Base-by-base conservation (phyloP, 2,797 vertebrate genomes). In the Cetoscarus ocellatus region DNA sequence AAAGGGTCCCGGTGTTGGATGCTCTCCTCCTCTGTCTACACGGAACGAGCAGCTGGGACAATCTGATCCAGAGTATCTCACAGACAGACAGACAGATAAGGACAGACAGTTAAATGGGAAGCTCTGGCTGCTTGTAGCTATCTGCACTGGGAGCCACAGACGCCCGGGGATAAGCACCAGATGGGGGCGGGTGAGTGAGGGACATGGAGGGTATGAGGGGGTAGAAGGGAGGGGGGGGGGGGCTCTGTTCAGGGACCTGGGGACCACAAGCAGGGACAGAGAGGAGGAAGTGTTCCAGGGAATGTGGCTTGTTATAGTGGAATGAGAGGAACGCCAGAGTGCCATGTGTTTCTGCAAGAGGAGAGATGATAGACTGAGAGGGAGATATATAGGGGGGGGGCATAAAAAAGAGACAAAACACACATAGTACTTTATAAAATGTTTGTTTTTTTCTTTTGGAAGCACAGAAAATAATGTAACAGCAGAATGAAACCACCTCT, bases 201-300 rank as follows among this genome's bases (percentile, higher is more conserved):
- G 61, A 38, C 83, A 51, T 0, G 75, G 47, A 79, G 89, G 81
- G 83, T 91, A 83, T 80, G 74, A 17, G 91, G 45, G 59, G 27
- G 27, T 27, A 13, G 61, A 51, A 13, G 75, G 7, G 73, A 1
- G 88, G 3, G 91, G 76, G 86, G 56, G 39, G 66, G 88, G 77
- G 72, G 8, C 56, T 86, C 86, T 91, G 88, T 86, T 93, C 83
- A 70, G 76, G 80, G 86, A 83, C 69, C 47, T 44, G 56, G 84
- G 73, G 79, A 80, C 73, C 82, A 67, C 70, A 65, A 64, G 47
- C 77, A 62, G 79, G 63, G 50, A 83, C 82, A 71, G 81, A 79
- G 68, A 8, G 4, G 71, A 95, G 94, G 96, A 95, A 95, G 95
- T 94, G 93, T 83, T 92, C 92, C 84, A 87, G 83, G 84, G 88